These are phyloP conservation scores for Cephalopterus ornatus DNA, from an alignment of 2,113 vertebrate species.

Conservation along the genomic window DNA sequence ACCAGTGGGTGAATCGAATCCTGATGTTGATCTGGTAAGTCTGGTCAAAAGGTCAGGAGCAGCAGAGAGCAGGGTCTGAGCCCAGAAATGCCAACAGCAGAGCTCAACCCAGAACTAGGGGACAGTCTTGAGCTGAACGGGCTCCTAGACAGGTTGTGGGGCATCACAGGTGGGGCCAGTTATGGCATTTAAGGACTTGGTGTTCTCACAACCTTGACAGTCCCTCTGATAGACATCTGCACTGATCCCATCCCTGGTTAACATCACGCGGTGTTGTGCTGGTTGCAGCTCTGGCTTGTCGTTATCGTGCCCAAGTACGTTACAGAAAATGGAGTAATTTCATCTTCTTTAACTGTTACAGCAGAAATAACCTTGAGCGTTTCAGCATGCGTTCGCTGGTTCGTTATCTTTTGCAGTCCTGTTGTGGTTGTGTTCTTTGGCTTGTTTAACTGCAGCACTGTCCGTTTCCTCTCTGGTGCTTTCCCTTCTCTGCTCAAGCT, in stretches of 20 bases:
- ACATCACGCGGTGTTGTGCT: fast-evolving
- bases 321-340: neutral
- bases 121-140: neutral
- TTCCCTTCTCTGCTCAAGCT: neutral
- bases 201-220: fast-evolving
- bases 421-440: neutral
- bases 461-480: neutral
- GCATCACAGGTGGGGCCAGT: fast-evolving
- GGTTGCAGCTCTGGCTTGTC: fast-evolving
- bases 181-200: neutral
- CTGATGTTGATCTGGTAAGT: fast-evolving
- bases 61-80: neutral
- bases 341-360: neutral
- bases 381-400: neutral
- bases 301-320: neutral
- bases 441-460: neutral
- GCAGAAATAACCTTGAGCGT: slow-evolving; percentile 16
- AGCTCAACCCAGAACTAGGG: neutral
- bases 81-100: fast-evolving
- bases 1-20: fast-evolving
- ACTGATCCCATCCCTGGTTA: neutral
- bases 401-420: neutral
- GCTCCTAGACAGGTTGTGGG: neutral
- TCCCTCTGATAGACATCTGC: neutral
- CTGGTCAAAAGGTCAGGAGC: neutral